Evolutionary conservation across 2,113 vertebrate genomes (phyloP), one percentile per base, ranked within the genome.

Genomic region (Oncorhynchus nerka): DNA sequence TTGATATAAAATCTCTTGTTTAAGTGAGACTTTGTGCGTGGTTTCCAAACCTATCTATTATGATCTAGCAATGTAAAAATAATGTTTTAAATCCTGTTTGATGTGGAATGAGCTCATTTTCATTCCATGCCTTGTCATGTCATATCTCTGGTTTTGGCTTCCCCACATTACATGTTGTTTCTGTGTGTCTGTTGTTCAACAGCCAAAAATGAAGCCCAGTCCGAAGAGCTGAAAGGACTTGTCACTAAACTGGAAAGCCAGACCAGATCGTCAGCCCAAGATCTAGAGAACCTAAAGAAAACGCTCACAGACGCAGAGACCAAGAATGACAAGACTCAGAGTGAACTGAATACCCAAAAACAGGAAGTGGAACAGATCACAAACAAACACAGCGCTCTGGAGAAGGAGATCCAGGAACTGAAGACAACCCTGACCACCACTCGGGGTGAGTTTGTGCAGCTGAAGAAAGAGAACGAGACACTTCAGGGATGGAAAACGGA

Each of bases 401-500:
- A 94, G 49, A 94, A 89, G 70, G 94, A 96, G 78, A 87, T 57
- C 1, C 83, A 93, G 81, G 83, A 91, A 68, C 81, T 96, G 75
- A 90, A 93, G 73, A 89, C 78, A 6, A 84, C 84, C 1, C 86
- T 95, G 62, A 83, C 59, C 48, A 69, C 71, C 4, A 94, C 93
- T 45, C 93, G 93, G 81, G 93, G 76, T 62, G 94, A 96, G 85
- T 92, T 84, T 80, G 91, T 92, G 68, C 88, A 92, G 49, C 20
- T 95, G 76, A 94, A 89, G 75, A 90, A 84, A 74, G 90, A 96
- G 74, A 84, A 90, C 84, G 74, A 82, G 79, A 74, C 78, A 74
- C 91, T 97, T 83, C 90, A 92, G 79, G 86, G 77, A 4, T 95
- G 95, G 95, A 98, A 95, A 86, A 92, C 81, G 20, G 94, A 97